These are phyloP conservation scores for Scaptomyza parva DNA, from an alignment of 2,888 invertebrate species.

Conservation along the genomic window DNA sequence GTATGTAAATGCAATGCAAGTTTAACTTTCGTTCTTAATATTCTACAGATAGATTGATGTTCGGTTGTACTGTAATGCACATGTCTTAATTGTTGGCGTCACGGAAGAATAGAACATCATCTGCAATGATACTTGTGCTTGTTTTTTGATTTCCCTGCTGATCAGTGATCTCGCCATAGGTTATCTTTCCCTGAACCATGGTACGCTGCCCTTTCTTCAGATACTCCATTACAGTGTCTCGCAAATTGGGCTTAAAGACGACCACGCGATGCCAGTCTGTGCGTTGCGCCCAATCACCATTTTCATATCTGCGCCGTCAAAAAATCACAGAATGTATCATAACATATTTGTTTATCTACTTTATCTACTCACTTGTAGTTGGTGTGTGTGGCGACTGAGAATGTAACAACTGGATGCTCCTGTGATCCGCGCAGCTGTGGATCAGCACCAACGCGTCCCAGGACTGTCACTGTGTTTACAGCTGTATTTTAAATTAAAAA, in stretches of 20 bases:
- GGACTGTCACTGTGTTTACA: conserved; percentile 92
- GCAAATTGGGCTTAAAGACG: conserved; percentile 93
- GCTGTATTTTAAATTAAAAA: conserved; percentile 85
- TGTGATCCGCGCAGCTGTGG: conserved; percentile 93
- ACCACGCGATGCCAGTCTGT: conserved; percentile 97
- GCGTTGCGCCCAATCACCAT: conserved; percentile 92
- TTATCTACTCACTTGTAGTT: conserved; percentile 88
- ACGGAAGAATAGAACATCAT: conserved; percentile 94
- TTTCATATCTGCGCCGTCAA: conserved; percentile 86
- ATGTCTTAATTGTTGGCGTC: conserved; percentile 71
- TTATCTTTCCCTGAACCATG: conserved; percentile 92
- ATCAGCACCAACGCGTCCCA: conserved; percentile 95
- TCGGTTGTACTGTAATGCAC: conserved; percentile 14
- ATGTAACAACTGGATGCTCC: conserved; percentile 93
- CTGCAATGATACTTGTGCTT: conserved; percentile 93
- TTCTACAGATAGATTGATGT: conserved; percentile 20
- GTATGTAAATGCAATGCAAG: conserved; percentile 58
- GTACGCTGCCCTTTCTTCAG: conserved; percentile 94
- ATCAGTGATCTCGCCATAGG: conserved; percentile 93
- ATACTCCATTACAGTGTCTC: conserved; percentile 91
- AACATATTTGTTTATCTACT: neutral
- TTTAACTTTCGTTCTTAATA: conserved; percentile 68
- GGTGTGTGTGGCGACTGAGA: conserved; percentile 95
- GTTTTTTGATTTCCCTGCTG: conserved; percentile 89
- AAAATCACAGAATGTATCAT: neutral